Percentiles rank a stretch among this genome's conserved stretches.
These are phyloP conservation scores for Myathropa florea DNA, from an alignment of 2,888 invertebrate genomes.

Conservation along the genomic window DNA sequence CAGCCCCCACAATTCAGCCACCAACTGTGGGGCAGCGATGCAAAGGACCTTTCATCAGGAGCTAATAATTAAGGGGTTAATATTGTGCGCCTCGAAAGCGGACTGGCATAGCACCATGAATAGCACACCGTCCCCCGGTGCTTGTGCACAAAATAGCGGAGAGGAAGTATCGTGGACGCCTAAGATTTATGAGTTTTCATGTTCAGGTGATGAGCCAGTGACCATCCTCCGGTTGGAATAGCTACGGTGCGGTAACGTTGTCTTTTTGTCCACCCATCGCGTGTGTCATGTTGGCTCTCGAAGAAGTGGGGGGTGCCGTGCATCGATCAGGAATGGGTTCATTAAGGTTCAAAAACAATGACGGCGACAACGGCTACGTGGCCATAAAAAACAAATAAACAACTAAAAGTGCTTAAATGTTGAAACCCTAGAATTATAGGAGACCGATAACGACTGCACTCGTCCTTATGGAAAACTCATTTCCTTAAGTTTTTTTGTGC, in stretches of 20 bases:
- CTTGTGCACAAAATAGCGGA: not conserved
- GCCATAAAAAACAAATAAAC: slow-evolving; percentile 16
- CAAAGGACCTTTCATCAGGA: slow-evolving; percentile 52
- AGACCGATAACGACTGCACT: slow-evolving; percentile 38
- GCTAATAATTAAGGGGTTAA: slow-evolving; percentile 69
- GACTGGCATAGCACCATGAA: not conserved
- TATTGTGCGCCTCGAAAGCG: slow-evolving; percentile 33
- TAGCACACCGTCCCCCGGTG: not conserved
- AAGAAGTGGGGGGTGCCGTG: not conserved
- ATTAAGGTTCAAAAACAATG: slow-evolving; percentile 34
- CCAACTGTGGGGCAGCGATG: not conserved
- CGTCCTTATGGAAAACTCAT: slow-evolving; percentile 48
- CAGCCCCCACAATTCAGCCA: not conserved
- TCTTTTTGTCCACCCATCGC: not conserved
- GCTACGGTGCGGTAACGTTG: not conserved
- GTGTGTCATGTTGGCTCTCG: not conserved
- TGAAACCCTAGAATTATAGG: slow-evolving; percentile 51
- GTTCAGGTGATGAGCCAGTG: slow-evolving; percentile 43
- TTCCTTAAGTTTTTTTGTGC: slow-evolving; percentile 17
- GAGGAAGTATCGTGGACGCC: slow-evolving; percentile 36
- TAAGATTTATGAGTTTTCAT: slow-evolving; percentile 52
- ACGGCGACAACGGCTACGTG: not conserved
- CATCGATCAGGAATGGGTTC: slow-evolving; percentile 47
- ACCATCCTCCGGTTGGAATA: slow-evolving; percentile 9
- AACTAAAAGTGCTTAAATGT: slow-evolving; percentile 14